A percentile compares a stretch with the other conserved stretches of the same genome.
phyloP scores from a whole-genome alignment of 2,888 invertebrate genomes.

The Drosophila diplacantha region DNA sequence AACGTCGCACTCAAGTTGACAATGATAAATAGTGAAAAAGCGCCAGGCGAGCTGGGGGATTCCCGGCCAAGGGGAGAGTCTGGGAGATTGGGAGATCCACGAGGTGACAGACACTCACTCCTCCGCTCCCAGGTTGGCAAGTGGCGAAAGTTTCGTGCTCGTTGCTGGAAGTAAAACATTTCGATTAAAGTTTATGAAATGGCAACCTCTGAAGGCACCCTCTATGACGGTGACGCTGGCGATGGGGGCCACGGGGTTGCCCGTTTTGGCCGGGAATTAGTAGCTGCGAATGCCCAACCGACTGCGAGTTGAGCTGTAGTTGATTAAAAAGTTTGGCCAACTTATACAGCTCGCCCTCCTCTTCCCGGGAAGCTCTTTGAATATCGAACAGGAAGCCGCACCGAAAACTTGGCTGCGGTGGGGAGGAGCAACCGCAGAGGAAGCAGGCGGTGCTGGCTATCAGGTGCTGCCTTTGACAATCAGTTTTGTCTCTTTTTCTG shows the following conservation, averaged over 20 bases:
- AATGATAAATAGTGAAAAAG: conserved; percentile 73
- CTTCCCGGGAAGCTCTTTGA: conserved; percentile 8
- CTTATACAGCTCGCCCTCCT: conserved; percentile 39
- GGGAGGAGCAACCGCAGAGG: conserved; percentile 12
- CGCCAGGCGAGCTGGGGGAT: conserved; percentile 56
- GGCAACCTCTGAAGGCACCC: conserved; percentile 54
- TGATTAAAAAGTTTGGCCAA: conserved; percentile 67
- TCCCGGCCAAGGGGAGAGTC: conserved; percentile 12
- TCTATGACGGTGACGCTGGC: conserved; percentile 32
- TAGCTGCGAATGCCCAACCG: conserved; percentile 52
- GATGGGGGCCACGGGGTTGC: conserved; percentile 33
- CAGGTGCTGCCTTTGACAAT: conserved; percentile 65
- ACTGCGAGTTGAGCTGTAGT: conserved; percentile 59
- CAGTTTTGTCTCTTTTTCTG: conserved; percentile 34
- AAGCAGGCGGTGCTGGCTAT: conserved; percentile 26
- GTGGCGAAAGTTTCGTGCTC: conserved; percentile 67
- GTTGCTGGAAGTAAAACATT: conserved; percentile 70
- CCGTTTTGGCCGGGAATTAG: conserved; percentile 57
- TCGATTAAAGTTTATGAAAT: conserved; percentile 73
- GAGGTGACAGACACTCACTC: conserved; percentile 36
- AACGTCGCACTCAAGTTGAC: conserved; percentile 72
- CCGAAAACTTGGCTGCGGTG: conserved; percentile 24
- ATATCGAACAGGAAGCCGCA: conserved; percentile 39
- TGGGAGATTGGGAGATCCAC: conserved; percentile 14
- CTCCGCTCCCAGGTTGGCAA: conserved; percentile 49